Evolutionary conservation across 2,888 invertebrate genomes (phyloP).

Genomic region (Arctia plantaginis): DNA sequence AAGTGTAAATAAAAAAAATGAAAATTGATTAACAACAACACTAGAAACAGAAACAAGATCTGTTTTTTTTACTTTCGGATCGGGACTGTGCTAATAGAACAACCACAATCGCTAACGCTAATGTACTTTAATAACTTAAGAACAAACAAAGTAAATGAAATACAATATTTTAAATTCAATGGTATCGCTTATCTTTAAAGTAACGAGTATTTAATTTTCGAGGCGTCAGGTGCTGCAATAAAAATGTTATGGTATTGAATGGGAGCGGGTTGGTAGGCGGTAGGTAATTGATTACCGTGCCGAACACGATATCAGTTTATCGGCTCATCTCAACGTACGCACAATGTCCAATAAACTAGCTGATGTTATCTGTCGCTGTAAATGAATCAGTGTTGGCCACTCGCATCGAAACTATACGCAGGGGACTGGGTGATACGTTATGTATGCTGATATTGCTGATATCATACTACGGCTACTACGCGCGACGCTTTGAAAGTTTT

Average conservation of each 20-base stretch:
- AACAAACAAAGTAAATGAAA: conserved; percentile 63
- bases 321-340: conserved; percentile 73
- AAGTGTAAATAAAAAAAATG: too few species aligned
- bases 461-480: neutral
- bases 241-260: conserved; percentile 74
- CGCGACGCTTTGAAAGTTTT: neutral
- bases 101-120: conserved; percentile 24
- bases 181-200: conserved; percentile 65
- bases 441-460: conserved; percentile 11
- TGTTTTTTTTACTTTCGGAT: too few species aligned
- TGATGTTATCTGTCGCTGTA: conserved; percentile 79
- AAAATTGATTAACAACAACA: too few species aligned
- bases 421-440: conserved; percentile 35
- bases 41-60: too few species aligned
- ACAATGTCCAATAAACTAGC: conserved; percentile 85
- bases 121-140: conserved; percentile 43
- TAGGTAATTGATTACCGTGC: conserved; percentile 82
- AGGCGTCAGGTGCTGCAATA: conserved; percentile 70
- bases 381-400: conserved; percentile 77
- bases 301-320: conserved; percentile 77
- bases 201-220: conserved; percentile 79
- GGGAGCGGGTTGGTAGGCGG: conserved; percentile 61
- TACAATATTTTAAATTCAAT: conserved; percentile 66
- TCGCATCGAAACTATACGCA: conserved; percentile 54
- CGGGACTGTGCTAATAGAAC: neutral